Base-by-base conservation (phyloP, 2,113 vertebrate species). In the Microtus pennsylvanicus region DNA sequence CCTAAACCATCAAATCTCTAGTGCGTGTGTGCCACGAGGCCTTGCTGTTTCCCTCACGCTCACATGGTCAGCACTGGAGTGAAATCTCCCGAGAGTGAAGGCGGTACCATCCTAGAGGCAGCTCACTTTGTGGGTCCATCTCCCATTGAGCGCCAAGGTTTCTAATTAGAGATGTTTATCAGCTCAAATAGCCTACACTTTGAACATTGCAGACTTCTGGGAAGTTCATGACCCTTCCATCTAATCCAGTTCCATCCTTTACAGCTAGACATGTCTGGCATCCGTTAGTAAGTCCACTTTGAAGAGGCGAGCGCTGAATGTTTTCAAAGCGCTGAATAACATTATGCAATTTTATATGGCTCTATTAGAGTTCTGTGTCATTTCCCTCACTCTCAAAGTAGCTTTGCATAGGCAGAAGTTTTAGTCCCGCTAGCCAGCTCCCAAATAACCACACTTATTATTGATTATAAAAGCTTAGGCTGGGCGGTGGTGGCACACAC, bases 341-440 rank as follows among this genome's bases (percentile, higher is more conserved):
- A 95, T 90, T 92, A 90, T 42, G 78, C 89, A 94, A 0, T 52
- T 52, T 52, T 42, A 78, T 97, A 70, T 42, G 78, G 69, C 96
- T 93, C 89, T 78, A 89, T 91, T 91, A 80, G 69, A 91, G 87
- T 90, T 92, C 94, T 93, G 63, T 89, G 91, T 87, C 82, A 19
- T 96, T 91, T 95, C 82, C 90, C 82, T 55, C 90, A n/a, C 91
- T 96, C 78, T 93, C 22, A 47, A 83, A 81, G 67, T 69, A 74
- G n/a, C 78, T 16, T 82, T 78, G 86, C 38, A 35, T 72, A 72
- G 70, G 70, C 33, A 5, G 30, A 33, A 33, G 67, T 69, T 69
- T 33, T 13, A 33, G 67, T 33, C 28, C 67, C 3, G 8, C 70
- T n/a, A 72, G 70, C 17, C 35, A 72, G 70, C 35, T 72, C 70